Evolutionary conservation across 2,888 invertebrate species (phyloP).

Genomic region (Bembecia ichneumoniformis): DNA sequence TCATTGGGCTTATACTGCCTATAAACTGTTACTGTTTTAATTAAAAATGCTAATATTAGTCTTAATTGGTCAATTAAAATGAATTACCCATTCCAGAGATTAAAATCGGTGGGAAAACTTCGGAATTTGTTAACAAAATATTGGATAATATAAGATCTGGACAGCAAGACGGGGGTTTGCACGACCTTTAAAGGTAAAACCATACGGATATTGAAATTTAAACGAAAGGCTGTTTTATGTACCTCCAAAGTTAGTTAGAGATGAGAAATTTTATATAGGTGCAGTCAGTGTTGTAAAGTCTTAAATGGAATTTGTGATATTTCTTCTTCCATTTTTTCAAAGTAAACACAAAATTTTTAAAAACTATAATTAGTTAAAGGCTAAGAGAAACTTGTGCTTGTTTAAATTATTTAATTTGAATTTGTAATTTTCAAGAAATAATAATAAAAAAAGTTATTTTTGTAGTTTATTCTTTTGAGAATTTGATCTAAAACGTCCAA

Average conservation of each 20-base stretch:
- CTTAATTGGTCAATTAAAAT: conserved; percentile 8
- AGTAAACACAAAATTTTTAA: too few species aligned
- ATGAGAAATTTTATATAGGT: conserved; percentile 38
- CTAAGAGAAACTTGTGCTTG: too few species aligned
- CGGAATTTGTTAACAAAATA: conserved; percentile 94
- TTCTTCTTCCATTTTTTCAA: too few species aligned
- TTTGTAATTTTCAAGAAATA: too few species aligned
- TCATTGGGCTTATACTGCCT: too few species aligned
- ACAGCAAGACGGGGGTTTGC: conserved; percentile 82
- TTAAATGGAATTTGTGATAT: too few species aligned
- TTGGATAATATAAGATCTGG: conserved; percentile 89
- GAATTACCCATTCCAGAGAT: conserved; percentile 73
- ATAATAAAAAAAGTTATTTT: too few species aligned
- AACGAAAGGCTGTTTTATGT: conserved; percentile 71
- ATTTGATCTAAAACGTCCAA: too few species aligned
- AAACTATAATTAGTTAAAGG: too few species aligned
- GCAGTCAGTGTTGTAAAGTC: not conserved
- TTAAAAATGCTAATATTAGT: not conserved
- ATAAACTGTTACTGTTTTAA: not conserved
- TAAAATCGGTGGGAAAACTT: conserved; percentile 91
- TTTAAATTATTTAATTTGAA: too few species aligned
- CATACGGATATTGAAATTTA: conserved; percentile 35
- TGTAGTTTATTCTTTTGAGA: too few species aligned
- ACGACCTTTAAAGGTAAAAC: conserved; percentile 74
- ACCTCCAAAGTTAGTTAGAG: conserved; percentile 70